Evolutionary conservation across 2,113 vertebrate genomes (phyloP).

Genomic region (Gobio gobio): DNA sequence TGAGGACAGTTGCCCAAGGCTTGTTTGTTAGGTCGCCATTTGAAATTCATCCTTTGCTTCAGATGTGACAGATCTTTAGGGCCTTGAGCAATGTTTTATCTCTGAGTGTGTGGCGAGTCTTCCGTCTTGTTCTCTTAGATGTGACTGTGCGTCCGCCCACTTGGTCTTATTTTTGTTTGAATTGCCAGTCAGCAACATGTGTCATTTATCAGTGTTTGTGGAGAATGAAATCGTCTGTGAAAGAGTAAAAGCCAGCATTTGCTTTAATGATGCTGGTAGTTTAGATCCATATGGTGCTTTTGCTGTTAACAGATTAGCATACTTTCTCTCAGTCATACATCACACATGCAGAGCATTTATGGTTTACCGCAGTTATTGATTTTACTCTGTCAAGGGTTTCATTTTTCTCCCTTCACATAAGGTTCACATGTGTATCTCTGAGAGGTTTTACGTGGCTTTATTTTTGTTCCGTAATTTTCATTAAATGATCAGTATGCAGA

Average conservation of each 20-base stretch:
- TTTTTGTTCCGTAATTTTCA: not conserved
- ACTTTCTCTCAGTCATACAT: slow-evolving; percentile 45
- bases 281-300: slow-evolving; percentile 41
- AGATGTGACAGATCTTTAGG: slow-evolving; percentile 49
- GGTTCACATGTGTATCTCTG: not conserved
- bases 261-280: slow-evolving; percentile 49
- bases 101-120: slow-evolving; percentile 20
- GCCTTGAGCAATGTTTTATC: slow-evolving; percentile 39
- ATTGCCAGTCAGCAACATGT: slow-evolving; percentile 38
- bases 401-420: slow-evolving; percentile 14
- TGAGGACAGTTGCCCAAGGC: slow-evolving; percentile 50
- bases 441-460: not conserved
- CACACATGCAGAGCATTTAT: slow-evolving; percentile 43
- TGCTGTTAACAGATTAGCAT: slow-evolving; percentile 50
- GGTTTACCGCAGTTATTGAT: slow-evolving; percentile 50
- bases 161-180: slow-evolving; percentile 32
- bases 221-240: slow-evolving; percentile 41
- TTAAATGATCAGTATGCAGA: slow-evolving; percentile 4
- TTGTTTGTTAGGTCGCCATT: slow-evolving; percentile 51
- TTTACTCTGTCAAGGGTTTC: slow-evolving; percentile 29
- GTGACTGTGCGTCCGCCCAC: slow-evolving; percentile 26
- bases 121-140: slow-evolving; percentile 24
- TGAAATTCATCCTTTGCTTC: slow-evolving; percentile 48
- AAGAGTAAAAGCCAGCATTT: slow-evolving; percentile 34
- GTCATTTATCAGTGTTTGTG: slow-evolving; percentile 39